A percentile compares a stretch with the other conserved stretches of the same genome.
phyloP scores from a whole-genome alignment of 1,140 invertebrate species.

The Agrilus planipennis region DNA sequence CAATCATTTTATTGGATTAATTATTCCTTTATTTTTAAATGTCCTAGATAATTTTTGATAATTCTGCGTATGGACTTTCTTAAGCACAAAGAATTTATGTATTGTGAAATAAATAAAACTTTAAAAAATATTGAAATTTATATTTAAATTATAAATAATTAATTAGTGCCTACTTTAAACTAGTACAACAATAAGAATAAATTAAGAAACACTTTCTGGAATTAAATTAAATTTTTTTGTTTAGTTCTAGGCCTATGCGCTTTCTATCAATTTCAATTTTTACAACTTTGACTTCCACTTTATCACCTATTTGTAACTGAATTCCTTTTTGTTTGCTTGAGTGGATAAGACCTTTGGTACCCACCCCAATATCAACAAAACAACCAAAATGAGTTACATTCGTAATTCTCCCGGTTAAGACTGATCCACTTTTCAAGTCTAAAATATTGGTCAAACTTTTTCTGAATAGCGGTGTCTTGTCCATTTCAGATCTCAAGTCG shows the following conservation, averaged over 20 bases:
- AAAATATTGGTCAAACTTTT: constrained; percentile 46
- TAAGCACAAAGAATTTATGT: too few species aligned
- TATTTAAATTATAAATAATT: too few species aligned
- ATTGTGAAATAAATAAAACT: too few species aligned
- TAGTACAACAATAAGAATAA: too few species aligned
- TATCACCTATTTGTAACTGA: constrained; percentile 55
- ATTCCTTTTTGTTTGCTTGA: constrained; percentile 45
- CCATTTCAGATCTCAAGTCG: constrained; percentile 51
- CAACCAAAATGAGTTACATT: constrained; percentile 84
- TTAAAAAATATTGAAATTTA: too few species aligned
- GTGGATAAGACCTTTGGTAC: constrained; percentile 64
- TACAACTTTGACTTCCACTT: constrained; percentile 49
- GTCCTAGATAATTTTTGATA: too few species aligned
- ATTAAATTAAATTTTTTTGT: constrained; percentile 10
- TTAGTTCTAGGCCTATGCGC: constrained; percentile 38
- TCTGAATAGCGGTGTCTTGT: constrained; percentile 53
- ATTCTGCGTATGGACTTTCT: too few species aligned
- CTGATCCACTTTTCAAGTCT: constrained; percentile 42
- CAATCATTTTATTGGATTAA: too few species aligned
- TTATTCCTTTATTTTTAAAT: too few species aligned
- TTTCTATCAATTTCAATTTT: constrained; percentile 39
- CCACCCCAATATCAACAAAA: constrained; percentile 83
- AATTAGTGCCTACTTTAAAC: too few species aligned
- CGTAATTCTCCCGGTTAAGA: constrained; percentile 47
- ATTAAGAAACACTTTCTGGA: too few species aligned